Evolutionary conservation across 2,888 invertebrate genomes (phyloP), one percentile per base, ranked within the genome.

Genomic region (Drosophila fungiperda): DNA sequence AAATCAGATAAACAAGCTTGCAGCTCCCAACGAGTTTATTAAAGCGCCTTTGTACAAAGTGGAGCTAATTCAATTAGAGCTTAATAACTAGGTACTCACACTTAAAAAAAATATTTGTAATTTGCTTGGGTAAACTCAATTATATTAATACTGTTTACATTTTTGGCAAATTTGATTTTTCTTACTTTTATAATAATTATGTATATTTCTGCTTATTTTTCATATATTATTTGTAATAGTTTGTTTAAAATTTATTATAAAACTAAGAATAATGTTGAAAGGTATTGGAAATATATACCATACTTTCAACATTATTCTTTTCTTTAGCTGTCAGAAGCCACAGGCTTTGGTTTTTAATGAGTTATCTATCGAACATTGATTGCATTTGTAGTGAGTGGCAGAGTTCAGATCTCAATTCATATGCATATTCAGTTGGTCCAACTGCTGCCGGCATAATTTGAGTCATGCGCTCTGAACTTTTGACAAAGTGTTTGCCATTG

Each of bases 401-500:
- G 40, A 57, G 57, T 15, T 57, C 42, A 32, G 20, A 20, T 9
- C 57, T 32, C 66, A 69, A 70, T 67, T 76, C 85, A 81, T 48
- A 69, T 73, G 71, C 55, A 61, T 74, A 66, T 76, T 71, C 76
- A 66, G 77, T 60, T 61, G 59, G 45, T 20, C 60, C 50, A 20
- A 36, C 49, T 65, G 60, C 50, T 48, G 60, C 53, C 75, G 62
- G 70, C 68, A 67, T 58, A 55, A 53, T 85, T 80, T 85, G 85
- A 85, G 88, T 89, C 87, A 85, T 85, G 86, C 65, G 70, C 29
- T 65, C 67, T 80, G 78, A 80, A 78, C 73, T 78, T 74, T 85
- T 89, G 90, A 85, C 76, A 89, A 89, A 84, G 89, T 89, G 88
- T 72, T 73, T 66, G 82, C 68, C 85, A 83, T 77, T 80, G 76